Evolutionary conservation across 2,888 invertebrate genomes (phyloP), one percentile per base, ranked within the genome.

Genomic region (Dinocampus coccinellae): DNA sequence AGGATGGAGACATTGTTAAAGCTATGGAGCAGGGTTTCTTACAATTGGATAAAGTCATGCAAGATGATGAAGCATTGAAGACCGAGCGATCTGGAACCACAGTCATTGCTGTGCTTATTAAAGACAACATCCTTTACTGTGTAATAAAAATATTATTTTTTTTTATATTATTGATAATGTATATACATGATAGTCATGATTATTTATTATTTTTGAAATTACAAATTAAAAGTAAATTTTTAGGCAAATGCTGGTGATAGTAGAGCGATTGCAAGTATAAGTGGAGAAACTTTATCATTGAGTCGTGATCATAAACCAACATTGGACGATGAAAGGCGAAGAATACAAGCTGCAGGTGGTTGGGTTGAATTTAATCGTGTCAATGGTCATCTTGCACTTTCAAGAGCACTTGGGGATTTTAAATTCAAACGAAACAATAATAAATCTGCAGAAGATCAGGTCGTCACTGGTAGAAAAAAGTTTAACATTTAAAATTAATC

Each of bases 291-390:
- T 60, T 88, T 95, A 10, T 82, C 83, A 1, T 85, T 93, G 36
- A 98, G 97, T 9, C 91, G 92, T 81, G 99, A 99, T 88, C 99
- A 99, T 88, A 99, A 99, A 87, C 99, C 99, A 2, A 94, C 93
- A 84, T 94, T 97, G 84, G 94, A 95, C 75, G 90, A 91, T 53
- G 99, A 99, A 88, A 91, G 94, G 20, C 92, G 94, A 73, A 91
- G 99, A 79, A 99, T 99, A 80, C 92, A 91, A 39, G 95, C 96
- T 0, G 99, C 98, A 39, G 99, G 99, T 3, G 99, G 99, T 63
- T 99, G 95, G 94, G 98, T 99, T 1, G 97, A 98, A 87, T 94
- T 95, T 80, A 98, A 98, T 89, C 90, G 98, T 79, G 99, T 99
- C n/a, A 99, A 99, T 88, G 99, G 99, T 1, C 97, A 97, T 89